A percentile compares a stretch with the other conserved stretches of the same genome.
These are phyloP conservation scores for Labia minor DNA, from an alignment of 2,888 invertebrate genomes.

Conservation along the genomic window DNA sequence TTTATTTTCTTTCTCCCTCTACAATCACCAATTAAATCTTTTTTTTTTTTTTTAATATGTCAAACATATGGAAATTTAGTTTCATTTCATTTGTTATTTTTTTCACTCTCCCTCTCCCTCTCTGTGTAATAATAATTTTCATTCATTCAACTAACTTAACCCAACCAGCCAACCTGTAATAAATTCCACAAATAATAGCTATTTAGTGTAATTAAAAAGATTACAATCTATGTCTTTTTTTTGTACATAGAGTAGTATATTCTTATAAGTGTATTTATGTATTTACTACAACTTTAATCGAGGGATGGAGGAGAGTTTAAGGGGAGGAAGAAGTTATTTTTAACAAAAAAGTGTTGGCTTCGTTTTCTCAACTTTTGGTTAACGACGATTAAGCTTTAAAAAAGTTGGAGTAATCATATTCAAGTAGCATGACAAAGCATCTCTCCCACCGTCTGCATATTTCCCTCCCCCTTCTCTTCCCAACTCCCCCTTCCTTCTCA, in stretches of 20 bases:
- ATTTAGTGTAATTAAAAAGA: not conserved
- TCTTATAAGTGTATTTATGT: too few species aligned
- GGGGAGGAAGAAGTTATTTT: not conserved
- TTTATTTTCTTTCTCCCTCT: not conserved
- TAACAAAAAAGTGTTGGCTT: not conserved
- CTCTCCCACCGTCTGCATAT: too few species aligned
- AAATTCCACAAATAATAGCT: slow-evolving; percentile 13
- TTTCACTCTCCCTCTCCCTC: not conserved
- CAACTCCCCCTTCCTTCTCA: too few species aligned
- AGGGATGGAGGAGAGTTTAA: too few species aligned
- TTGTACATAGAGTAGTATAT: too few species aligned
- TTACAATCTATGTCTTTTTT: not conserved
- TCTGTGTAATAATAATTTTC: not conserved
- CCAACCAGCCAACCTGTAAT: not conserved
- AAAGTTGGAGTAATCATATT: not conserved
- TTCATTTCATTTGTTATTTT: not conserved
- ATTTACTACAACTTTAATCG: too few species aligned
- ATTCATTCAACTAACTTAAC: not conserved
- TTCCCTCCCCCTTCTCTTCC: too few species aligned
- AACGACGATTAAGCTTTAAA: not conserved
- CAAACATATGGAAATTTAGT: not conserved
- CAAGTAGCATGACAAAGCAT: slow-evolving; percentile 13
- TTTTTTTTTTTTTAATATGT: too few species aligned
- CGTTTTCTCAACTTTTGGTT: slow-evolving; percentile 1
- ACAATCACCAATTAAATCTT: not conserved